These are phyloP conservation scores for Eutrigla gurnardus DNA, from an alignment of 2,797 vertebrate species.

Conservation along the genomic window DNA sequence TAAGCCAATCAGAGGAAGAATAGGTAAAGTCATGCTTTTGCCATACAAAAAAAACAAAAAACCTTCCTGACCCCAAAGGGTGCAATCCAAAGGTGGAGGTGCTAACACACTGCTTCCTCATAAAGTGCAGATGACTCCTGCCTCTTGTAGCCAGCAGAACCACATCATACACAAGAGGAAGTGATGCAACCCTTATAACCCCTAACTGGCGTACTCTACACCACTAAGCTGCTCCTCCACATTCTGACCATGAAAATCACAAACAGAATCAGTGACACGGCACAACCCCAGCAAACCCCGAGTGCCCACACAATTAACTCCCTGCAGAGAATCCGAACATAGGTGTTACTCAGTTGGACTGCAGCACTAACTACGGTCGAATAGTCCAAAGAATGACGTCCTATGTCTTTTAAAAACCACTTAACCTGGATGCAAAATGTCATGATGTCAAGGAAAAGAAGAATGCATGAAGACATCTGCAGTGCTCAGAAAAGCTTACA, in stretches of 20 bases:
- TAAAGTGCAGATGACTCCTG: accelerated
- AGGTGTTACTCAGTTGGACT: neutral
- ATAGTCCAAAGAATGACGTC: neutral
- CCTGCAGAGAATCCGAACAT: neutral
- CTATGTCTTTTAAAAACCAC: neutral
- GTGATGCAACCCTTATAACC: neutral
- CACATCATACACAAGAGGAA: neutral
- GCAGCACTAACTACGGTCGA: neutral
- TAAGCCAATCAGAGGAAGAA: too few relatives aligned
- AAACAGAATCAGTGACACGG: neutral
- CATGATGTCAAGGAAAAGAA: neutral
- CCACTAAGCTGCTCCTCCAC: neutral
- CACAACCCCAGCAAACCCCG: neutral
- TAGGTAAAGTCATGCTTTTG: too few relatives aligned
- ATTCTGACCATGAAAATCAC: neutral
- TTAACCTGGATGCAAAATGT: neutral
- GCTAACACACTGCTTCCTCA: neutral
- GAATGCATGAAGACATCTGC: neutral
- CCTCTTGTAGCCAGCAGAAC: neutral
- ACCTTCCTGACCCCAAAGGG: neutral
- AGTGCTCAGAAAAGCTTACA: neutral
- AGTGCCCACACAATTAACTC: neutral
- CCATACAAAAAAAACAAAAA: too few relatives aligned
- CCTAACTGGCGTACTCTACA: neutral
- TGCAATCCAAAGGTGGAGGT: neutral